Evolutionary conservation across 2,113 vertebrate species (phyloP).

Genomic region (Cyanoramphus novaezelandiae): DNA sequence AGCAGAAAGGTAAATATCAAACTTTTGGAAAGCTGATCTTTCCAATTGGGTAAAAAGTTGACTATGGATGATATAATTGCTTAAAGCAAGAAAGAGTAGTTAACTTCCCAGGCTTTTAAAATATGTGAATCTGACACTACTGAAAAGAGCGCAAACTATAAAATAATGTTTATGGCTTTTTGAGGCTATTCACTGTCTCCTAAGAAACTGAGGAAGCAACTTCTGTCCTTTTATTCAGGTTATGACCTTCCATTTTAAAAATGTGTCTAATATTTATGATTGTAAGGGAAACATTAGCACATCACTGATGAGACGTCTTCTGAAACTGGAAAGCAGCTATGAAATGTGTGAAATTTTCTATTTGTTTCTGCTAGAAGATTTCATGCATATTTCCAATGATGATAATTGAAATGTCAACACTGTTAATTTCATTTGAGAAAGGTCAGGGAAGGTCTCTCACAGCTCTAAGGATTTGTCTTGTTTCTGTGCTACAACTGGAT

Average conservation of each 20-base stretch:
- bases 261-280: not conserved
- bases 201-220: not conserved
- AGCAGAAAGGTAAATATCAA: not conserved
- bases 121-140: not conserved
- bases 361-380: not conserved
- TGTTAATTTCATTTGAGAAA: not conserved
- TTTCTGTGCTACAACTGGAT: not conserved
- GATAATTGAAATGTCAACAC: slow-evolving; percentile 3
- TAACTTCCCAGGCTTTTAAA: not conserved
- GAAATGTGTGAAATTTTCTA: not conserved
- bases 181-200: not conserved
- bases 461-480: not conserved
- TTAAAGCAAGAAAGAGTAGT: not conserved
- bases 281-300: not conserved
- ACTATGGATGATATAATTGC: not conserved
- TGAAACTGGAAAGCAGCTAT: not conserved
- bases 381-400: not conserved
- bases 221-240: not conserved
- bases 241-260: not conserved
- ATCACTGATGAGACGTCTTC: not conserved
- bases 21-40: not conserved
- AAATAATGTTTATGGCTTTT: not conserved
- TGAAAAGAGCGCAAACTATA: not conserved
- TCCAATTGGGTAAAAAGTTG: not conserved
- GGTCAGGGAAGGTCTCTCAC: not conserved